These are phyloP conservation scores for Aphelenchoides bicaudatus DNA, from an alignment of 2,888 invertebrate genomes.

Conservation along the genomic window DNA sequence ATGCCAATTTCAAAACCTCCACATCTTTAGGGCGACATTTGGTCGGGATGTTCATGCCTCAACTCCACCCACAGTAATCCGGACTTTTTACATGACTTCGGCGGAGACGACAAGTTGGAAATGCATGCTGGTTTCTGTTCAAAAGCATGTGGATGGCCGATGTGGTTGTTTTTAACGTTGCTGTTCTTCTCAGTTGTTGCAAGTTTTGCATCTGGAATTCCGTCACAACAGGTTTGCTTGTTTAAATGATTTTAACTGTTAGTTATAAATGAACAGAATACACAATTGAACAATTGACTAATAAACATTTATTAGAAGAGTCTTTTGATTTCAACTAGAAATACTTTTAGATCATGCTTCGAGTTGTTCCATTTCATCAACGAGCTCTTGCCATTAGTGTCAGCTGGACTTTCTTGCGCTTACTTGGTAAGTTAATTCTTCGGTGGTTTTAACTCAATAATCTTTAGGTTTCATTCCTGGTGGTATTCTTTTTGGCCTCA, in stretches of 20 bases:
- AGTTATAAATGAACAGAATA: too few species aligned
- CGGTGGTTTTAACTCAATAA: slow-evolving; percentile 7
- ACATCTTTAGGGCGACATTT: slow-evolving; percentile 31
- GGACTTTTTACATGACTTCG: slow-evolving; percentile 1
- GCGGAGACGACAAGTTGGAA: slow-evolving; percentile 11
- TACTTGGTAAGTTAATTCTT: slow-evolving; percentile 41
- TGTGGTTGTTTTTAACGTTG: slow-evolving; percentile 50
- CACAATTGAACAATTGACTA: too few species aligned
- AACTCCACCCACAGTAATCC: background rate
- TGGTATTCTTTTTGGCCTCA: slow-evolving; percentile 57
- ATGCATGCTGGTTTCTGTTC: slow-evolving; percentile 39
- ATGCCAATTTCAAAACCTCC: slow-evolving; percentile 6
- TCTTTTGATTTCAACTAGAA: slow-evolving; percentile 15
- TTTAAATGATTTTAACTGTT: slow-evolving; percentile 27
- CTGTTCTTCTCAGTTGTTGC: slow-evolving; percentile 57
- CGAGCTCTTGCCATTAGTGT: slow-evolving; percentile 58
- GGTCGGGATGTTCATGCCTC: slow-evolving; percentile 35
- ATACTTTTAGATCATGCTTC: slow-evolving; percentile 51
- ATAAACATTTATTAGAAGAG: too few species aligned
- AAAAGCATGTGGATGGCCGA: slow-evolving; percentile 47
- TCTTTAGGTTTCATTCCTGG: slow-evolving; percentile 56
- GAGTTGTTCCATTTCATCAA: slow-evolving; percentile 59
- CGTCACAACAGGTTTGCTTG: slow-evolving; percentile 57
- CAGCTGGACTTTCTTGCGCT: slow-evolving; percentile 57
- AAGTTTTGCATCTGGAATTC: slow-evolving; percentile 58